A percentile compares a stretch with the other conserved stretches of the same genome.
Conservation (phyloP, 2,113 vertebrate species). For the Motacilla tschutschensis region DNA sequence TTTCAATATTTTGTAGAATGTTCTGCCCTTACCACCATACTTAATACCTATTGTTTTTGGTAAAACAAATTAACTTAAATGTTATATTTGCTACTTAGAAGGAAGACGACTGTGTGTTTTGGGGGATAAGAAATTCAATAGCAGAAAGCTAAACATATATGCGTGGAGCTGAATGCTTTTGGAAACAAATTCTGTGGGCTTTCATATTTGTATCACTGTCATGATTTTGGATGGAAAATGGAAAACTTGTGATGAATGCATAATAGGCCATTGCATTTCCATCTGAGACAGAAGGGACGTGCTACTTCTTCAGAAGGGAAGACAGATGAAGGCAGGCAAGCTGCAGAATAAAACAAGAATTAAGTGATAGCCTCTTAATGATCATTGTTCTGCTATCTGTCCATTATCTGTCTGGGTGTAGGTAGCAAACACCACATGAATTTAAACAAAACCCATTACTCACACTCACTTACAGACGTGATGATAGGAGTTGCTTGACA, state of each 20-base stretch:
- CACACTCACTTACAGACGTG: conserved; percentile 12
- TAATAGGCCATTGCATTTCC: conserved; percentile 35
- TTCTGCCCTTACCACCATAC: background rate
- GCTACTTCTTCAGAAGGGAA: conserved; percentile 14
- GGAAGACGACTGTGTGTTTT: background rate
- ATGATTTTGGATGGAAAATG: conserved; percentile 38
- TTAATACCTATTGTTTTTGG: background rate
- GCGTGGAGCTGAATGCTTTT: background rate
- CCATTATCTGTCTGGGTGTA: conserved; percentile 44
- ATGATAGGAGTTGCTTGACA: conserved; percentile 14
- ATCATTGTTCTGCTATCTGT: conserved; percentile 50
- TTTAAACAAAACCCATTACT: conserved; percentile 61
- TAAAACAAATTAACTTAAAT: background rate
- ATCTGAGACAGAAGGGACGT: background rate
- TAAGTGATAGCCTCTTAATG: conserved; percentile 24
- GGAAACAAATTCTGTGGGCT: background rate
- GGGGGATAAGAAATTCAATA: background rate
- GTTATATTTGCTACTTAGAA: background rate
- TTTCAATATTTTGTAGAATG: conserved; percentile 45
- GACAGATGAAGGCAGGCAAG: conserved; percentile 50
- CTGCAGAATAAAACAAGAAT: conserved; percentile 46
- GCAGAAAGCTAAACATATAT: background rate
- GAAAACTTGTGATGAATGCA: conserved; percentile 26
- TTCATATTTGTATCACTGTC: conserved; percentile 31
- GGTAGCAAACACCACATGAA: conserved; percentile 37